Base-by-base conservation (phyloP, 2,113 vertebrate genomes). In the Morone chrysops region DNA sequence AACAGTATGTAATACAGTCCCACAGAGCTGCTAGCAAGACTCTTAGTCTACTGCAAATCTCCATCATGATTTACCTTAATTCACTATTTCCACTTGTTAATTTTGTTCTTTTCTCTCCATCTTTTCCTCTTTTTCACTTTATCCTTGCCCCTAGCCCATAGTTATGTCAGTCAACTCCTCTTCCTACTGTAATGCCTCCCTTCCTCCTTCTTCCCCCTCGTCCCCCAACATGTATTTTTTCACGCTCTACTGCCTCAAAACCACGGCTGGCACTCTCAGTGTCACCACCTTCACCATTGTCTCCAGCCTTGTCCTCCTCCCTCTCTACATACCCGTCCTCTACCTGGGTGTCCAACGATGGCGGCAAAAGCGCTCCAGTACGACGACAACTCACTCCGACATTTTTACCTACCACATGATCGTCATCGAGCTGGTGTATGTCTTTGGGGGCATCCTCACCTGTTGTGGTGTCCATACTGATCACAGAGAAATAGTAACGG, bases 401-500 rank as follows among this genome's bases (percentile, higher is more conserved):
- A 0, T 61, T 61, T 79, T 79, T 5, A 84, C 81, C 60, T 89
- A 72, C 70, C 51, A 86, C 78, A 62, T 79, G 36, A 54, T 78
- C 5, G 4, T 0, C 22, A 12, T 63, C 0, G 78, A 87, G 41
- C 13, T 86, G 18, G 1, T 83, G 0, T 31, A 6, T 6, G 10
- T 83, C 0, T 3, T 68, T 0, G 84, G 65, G 6, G 20, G 0
- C 43, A 5, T 0, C 1, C 0, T 53, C 22, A 1, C 0, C 20
- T 22, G 1, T 4, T 40, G 9, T 0, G 65, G 38, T 5, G 0
- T 10, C 5, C 0, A 47, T 7, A 10, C 12, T 12, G 2, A 8
- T 60, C 0, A 11, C 8, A 0, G 0, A 8, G 4, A 17, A 11
- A 2, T 41, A 10, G 5, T 22, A 1, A 0, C 1, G 0, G 0